Base-by-base conservation (phyloP, 92 coral and sea anemone genomes). In the Zoanthus gigantus region DNA sequence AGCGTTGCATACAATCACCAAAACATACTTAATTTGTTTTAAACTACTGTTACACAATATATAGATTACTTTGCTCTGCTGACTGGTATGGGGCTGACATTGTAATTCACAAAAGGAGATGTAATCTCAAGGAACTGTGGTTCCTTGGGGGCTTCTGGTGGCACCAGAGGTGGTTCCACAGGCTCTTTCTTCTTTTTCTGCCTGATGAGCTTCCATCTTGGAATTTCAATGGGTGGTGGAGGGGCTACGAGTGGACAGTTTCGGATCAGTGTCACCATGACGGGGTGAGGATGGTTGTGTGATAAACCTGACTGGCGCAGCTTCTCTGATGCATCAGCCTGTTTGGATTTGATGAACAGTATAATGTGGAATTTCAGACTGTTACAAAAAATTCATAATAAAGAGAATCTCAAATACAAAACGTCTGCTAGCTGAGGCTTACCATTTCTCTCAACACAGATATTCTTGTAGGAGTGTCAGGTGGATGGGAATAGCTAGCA, bases 311-410 rank as follows among this genome's bases (percentile, higher is more conserved):
- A 92, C 85, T 90, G 99, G 2, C 99, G 96, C 10, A 97, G 99
- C 67, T 95, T 95, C 73, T 97, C 99, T 45, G 99, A 97, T 32
- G 99, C 99, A 90, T 97, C 99, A 54, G 99, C 99, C 99, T 97
- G 57, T 16, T 48, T 48, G 10, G 15, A 46, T n/a, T 18, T 5
- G 50, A 28, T 61, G 31, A 50, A 15, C 23, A 72, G 14, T 66
- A n/a, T 30, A 13, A 15, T 13, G 17, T 15, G 8, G 10, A n/a
- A 16, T 52, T 12, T 15, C 15, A 16, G 17, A 29, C 50, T 31
- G 15, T 58, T 54, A n/a, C 9, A n/a, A 60, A 60, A 60, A 15
- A 60, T 1, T 1, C 1, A 2, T 6, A 60, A 15, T 13, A 2
- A 60, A 60, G 23, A 14, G 66, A 60, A 11, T 13, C 66, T 37